Evolutionary conservation across 2,797 vertebrate genomes (phyloP).

Genomic region (Scyliorhinus canicula): DNA sequence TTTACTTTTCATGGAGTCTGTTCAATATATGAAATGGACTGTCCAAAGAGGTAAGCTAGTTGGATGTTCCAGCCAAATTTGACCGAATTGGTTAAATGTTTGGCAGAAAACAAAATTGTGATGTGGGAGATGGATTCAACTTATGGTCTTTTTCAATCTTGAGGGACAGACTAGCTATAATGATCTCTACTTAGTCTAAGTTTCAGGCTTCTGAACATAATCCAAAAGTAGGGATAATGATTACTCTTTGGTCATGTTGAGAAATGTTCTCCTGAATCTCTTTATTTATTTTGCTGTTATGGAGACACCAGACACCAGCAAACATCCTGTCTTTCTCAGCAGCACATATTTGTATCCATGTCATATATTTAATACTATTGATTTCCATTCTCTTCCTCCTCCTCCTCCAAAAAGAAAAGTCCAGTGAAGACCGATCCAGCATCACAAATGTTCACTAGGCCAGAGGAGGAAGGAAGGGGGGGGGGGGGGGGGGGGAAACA

Average conservation of each 20-base stretch:
- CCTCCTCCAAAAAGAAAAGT: background rate
- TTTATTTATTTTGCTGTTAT: background rate
- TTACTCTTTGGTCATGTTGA: background rate
- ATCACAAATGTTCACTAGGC: background rate
- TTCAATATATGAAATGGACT: background rate
- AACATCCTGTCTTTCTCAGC: too few relatives aligned
- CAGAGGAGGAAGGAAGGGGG: background rate
- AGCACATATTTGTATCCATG: background rate
- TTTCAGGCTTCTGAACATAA: too few relatives aligned
- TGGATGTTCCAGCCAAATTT: background rate
- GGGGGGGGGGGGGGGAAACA: too few relatives aligned
- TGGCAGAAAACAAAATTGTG: background rate
- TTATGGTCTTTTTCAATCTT: background rate
- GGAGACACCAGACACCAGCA: background rate
- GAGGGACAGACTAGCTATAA: too few relatives aligned
- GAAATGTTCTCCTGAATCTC: background rate
- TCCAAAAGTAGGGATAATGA: background rate
- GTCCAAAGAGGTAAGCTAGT: background rate
- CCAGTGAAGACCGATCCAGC: background rate
- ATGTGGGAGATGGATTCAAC: background rate
- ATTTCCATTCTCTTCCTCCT: background rate
- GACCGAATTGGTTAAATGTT: background rate
- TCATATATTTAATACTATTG: background rate
- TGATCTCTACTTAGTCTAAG: background rate
- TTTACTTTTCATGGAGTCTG: too few relatives aligned